A percentile compares a stretch with the other conserved stretches of the same genome.
phyloP scores from a whole-genome alignment of 2,113 vertebrate species.

The Callaeas wilsoni region DNA sequence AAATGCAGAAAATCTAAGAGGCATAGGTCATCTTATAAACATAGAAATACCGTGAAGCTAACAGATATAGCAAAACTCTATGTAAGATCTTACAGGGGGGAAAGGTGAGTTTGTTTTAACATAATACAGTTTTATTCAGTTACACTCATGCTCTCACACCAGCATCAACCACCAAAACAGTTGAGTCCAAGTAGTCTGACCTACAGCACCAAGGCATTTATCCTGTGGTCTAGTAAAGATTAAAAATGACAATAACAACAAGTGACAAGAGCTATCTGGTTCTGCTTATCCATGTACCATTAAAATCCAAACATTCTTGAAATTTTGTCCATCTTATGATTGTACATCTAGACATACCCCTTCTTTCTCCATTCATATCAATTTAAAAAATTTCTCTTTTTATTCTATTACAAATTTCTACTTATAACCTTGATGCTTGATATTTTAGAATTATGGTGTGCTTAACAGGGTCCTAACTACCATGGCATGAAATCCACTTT shows the following conservation, averaged over 20 bases:
- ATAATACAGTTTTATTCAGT: not conserved
- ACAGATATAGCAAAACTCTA: not conserved
- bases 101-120: not conserved
- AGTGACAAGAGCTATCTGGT: not conserved
- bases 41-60: not conserved
- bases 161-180: not conserved
- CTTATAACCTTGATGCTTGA: not conserved
- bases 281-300: not conserved
- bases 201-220: not conserved
- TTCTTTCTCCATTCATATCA: not conserved
- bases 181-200: not conserved
- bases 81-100: not conserved
- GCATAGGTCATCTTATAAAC: not conserved
- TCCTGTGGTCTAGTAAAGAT: not conserved
- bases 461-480: not conserved
- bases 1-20: not conserved
- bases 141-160: not conserved
- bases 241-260: not conserved
- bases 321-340: not conserved
- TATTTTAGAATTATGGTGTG: not conserved
- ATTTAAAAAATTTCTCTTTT: not conserved
- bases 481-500: not conserved
- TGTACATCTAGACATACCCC: not conserved
- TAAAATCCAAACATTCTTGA: not conserved
- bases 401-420: not conserved